Percentiles rank a stretch among this genome's conserved stretches.
Conservation (phyloP, 2,888 invertebrate genomes). For the Neuroscelio doddi region DNA sequence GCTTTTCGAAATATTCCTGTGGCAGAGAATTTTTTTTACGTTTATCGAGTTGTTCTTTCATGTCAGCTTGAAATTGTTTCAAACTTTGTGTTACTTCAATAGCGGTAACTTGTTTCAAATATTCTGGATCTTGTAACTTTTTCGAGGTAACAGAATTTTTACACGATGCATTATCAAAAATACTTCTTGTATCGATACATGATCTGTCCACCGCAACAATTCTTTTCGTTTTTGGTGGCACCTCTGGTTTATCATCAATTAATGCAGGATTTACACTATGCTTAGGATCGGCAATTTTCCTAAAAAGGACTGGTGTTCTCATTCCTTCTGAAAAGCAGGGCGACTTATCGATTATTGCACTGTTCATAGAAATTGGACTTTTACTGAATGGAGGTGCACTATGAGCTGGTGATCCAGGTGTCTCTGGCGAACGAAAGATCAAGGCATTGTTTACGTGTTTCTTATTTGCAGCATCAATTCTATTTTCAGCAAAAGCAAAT, state of each 20-base stretch:
- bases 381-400: slow-evolving; percentile 53
- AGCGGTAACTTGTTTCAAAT: slow-evolving; percentile 52
- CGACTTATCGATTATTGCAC: slow-evolving; percentile 65
- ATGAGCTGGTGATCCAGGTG: slow-evolving; percentile 36
- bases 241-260: slow-evolving; percentile 61
- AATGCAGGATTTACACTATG: slow-evolving; percentile 64
- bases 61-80: slow-evolving; percentile 55
- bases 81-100: slow-evolving; percentile 60
- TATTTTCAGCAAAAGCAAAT: slow-evolving; percentile 2
- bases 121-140: slow-evolving; percentile 47
- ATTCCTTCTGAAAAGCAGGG: slow-evolving; percentile 41
- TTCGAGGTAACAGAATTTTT: slow-evolving; percentile 50
- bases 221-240: slow-evolving; percentile 54
- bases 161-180: slow-evolving; percentile 62
- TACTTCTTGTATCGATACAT: slow-evolving; percentile 67
- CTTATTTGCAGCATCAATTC: not conserved
- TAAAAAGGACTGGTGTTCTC: slow-evolving; percentile 40
- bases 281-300: slow-evolving; percentile 48
- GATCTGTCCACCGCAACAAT: slow-evolving; percentile 62
- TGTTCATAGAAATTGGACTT: slow-evolving; percentile 62
- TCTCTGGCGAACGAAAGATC: slow-evolving; percentile 32
- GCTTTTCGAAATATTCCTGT: slow-evolving; percentile 57
- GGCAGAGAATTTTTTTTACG: slow-evolving; percentile 54
- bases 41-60: slow-evolving; percentile 46
- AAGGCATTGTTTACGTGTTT: slow-evolving; percentile 41